These are phyloP conservation scores for Deroplatys truncata DNA, from an alignment of 2,888 invertebrate genomes.

Conservation along the genomic window DNA sequence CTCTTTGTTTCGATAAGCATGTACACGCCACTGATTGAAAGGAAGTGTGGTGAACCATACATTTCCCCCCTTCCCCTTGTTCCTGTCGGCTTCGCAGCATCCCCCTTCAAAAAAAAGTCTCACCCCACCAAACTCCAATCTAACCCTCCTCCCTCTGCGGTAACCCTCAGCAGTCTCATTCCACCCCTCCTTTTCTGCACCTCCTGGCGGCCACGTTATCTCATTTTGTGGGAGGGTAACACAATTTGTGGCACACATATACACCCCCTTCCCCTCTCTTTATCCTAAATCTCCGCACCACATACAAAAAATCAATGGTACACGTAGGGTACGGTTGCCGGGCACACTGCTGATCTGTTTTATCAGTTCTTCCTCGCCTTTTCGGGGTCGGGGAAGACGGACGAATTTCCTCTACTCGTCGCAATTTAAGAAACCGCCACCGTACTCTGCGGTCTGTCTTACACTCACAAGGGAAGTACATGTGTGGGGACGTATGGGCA, in stretches of 20 bases:
- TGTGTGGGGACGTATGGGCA: too few relatives aligned
- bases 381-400: background rate
- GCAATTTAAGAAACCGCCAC: background rate
- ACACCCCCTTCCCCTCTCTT: conserved; percentile 15
- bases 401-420: background rate
- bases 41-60: conserved; percentile 1
- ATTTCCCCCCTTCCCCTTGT: background rate
- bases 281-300: conserved; percentile 21
- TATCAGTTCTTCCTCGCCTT: background rate
- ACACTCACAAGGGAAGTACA: too few relatives aligned
- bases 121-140: background rate
- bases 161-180: background rate
- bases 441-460: too few relatives aligned
- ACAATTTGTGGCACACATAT: conserved; percentile 24
- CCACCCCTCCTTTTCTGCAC: conserved; percentile 5
- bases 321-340: background rate
- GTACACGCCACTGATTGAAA: background rate
- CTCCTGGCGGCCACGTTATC: conserved; percentile 18
- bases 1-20: background rate
- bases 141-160: background rate
- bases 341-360: background rate
- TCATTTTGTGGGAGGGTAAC: conserved; percentile 21
- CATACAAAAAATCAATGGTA: conserved; percentile 19
- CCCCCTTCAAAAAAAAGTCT: background rate
- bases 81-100: background rate